Evolutionary conservation across 2,888 invertebrate genomes (phyloP), one percentile per base, ranked within the genome.

Genomic region (Pristionchus maxplancki): DNA sequence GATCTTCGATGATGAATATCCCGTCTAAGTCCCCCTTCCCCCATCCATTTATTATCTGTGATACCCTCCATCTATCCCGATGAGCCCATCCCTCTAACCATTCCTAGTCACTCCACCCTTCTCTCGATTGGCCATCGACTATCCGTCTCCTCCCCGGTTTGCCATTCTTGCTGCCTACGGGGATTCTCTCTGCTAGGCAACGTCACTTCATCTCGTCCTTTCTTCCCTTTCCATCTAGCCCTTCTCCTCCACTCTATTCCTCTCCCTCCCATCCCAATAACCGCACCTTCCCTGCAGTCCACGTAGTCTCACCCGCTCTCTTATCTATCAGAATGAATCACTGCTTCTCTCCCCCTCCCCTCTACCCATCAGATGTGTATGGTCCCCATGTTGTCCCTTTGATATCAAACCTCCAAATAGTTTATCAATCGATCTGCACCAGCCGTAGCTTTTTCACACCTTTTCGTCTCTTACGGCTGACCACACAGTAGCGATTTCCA

Each of bases 141-240:
- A 48, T 44, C 28, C 28, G 48, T 78, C 48, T 24, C 44, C 24
- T 40, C 24, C n/a, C 58, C 40, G 24, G 44, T 78, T 11, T 78
- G 40, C 28, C 40, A 48, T 48, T 2, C 44, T 28, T 44, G 78
- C 78, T 44, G 71, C 37, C 71, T 71, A 71, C 78, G 78, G 40
- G 44, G 44, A 78, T 44, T 67, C 31, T 67, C 31, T 48, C 44
- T 78, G 44, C 78, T 78, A 78, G 78, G 78, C 78, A 78, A 78
- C 78, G n/a, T 28, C n/a, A n/a, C 44, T 24, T 9, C 8, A 11
- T 64, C 64, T 31, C 64, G 11, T 64, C 64, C 31, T 37, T 34
- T 34, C 15, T 20, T 20, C 24, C 37, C 37, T 17, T 44, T 11
- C 37, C 37, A 71, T 71, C 74, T 40, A 34, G 34, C 71, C 24